Evolutionary conservation across 2,113 vertebrate species (phyloP), one percentile per base, ranked within the genome.

Genomic region (Esox niger): DNA sequence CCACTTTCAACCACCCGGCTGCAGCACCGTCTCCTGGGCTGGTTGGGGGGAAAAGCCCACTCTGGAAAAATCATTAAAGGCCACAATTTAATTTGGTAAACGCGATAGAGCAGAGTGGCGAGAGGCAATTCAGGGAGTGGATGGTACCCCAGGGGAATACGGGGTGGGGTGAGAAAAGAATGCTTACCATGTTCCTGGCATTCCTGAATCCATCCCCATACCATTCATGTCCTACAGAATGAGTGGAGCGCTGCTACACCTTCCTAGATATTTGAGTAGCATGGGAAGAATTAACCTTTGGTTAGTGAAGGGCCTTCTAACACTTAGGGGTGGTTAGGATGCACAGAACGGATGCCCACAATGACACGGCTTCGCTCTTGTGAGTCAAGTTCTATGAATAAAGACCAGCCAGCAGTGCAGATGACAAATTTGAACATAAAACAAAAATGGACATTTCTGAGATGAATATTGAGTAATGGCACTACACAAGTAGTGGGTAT

Each of bases 51-150:
- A 52, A 33, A 72, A 66, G 62, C 33, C 30, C 60, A 58, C 64
- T 65, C 74, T 60, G 58, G 31, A 1, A 69, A 90, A 90, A 89
- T 91, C 90, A 92, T 94, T 93, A 91, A 87, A 88, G 87, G 90
- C 83, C 47, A 81, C 90, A 84, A 88, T 92, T 92, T 92, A 88
- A 92, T 92, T 92, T 90, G 75, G 83, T 52, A 32, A 68, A 68
- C 66, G 74, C 58, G 38, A 33, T 30, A 3, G 66, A 46, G 46
- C 54, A 55, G 6, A 83, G 0, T 0, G 68, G 71, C 33, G 23
- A 26, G 46, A 54, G 52, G 30, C 15, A 27, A 1, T 43, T 26
- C 2, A 29, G 23, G 43, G 21, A 55, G 55, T 54, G 52, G 7
- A 29, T 35, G 30, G 29, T 6, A 59, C 4, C 33, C 25, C 20